A percentile compares a stretch with the other conserved stretches of the same genome.
These are phyloP conservation scores for Campopleginae sp. DNA, from an alignment of 2,888 invertebrate species.

Conservation along the genomic window DNA sequence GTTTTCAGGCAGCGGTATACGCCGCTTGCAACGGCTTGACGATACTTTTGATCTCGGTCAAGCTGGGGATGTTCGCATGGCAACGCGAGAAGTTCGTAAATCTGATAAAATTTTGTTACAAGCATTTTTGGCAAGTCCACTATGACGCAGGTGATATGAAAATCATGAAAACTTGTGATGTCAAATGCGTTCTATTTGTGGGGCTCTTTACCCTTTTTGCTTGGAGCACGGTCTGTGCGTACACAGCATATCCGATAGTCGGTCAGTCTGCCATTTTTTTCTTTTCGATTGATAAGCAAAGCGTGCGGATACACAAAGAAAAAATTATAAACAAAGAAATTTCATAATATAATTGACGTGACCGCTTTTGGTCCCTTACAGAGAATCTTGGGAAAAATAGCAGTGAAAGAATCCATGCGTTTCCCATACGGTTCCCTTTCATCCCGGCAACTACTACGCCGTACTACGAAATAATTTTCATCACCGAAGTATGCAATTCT, in stretches of 20 bases:
- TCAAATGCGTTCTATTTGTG: neutral
- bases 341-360: too few species aligned
- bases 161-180: neutral
- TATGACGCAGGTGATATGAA: neutral
- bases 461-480: slow-evolving; percentile 69
- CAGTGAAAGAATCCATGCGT: slow-evolving; percentile 64
- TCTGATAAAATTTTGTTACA: neutral
- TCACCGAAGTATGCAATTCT: slow-evolving; percentile 62
- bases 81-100: neutral
- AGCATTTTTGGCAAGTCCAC: neutral
- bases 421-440: slow-evolving; percentile 63
- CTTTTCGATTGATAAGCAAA: neutral
- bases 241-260: slow-evolving; percentile 1
- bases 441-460: slow-evolving; percentile 65
- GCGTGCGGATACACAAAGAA: too few species aligned
- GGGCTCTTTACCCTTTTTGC: neutral
- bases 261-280: neutral
- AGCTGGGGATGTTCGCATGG: neutral
- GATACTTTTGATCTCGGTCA: neutral
- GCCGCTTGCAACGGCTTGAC: slow-evolving; percentile 4
- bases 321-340: too few species aligned
- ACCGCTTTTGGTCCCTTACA: slow-evolving; percentile 18
- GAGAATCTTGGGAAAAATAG: slow-evolving; percentile 65
- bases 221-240: slow-evolving; percentile 8
- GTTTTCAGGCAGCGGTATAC: neutral